These are phyloP conservation scores for Micronycteris hirsuta DNA, from an alignment of 2,113 vertebrate genomes.

Conservation along the genomic window DNA sequence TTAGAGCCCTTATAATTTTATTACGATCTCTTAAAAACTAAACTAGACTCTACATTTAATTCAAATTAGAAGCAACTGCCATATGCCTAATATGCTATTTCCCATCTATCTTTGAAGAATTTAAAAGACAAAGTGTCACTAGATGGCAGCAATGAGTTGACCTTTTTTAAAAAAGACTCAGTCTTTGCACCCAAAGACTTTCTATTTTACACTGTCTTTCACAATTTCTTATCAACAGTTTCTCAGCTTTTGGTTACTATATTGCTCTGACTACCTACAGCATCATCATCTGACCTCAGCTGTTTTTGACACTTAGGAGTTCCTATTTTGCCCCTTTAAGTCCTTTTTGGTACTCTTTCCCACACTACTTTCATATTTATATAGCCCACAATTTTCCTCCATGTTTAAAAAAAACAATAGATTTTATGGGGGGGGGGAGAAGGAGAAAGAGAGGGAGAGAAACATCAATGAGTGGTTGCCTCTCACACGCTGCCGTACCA, in stretches of 20 bases:
- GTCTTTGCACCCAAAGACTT: neutral
- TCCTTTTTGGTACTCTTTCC: neutral
- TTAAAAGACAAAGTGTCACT: neutral
- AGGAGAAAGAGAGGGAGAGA: too few relatives aligned
- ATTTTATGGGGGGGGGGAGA: too few relatives aligned
- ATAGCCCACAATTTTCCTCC: neutral
- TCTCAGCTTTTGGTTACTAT: neutral
- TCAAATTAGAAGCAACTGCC: neutral
- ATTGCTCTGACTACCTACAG: neutral
- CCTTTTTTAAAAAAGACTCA: neutral
- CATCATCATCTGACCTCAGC: neutral
- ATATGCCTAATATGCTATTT: neutral
- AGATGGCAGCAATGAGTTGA: slow-evolving; percentile 51
- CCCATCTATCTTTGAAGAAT: neutral
- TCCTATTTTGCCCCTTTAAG: neutral
- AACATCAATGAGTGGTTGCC: too few relatives aligned
- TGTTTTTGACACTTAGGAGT: neutral
- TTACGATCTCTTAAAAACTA: neutral
- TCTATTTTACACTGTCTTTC: neutral
- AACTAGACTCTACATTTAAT: neutral
- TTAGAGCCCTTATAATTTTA: neutral
- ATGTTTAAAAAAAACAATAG: too few relatives aligned
- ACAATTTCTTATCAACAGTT: neutral
- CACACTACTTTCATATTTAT: neutral
- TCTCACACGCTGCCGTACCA: too few relatives aligned